Evolutionary conservation across 2,888 invertebrate genomes (phyloP), one percentile per base, ranked within the genome.

Genomic region (Euproctis similis): DNA sequence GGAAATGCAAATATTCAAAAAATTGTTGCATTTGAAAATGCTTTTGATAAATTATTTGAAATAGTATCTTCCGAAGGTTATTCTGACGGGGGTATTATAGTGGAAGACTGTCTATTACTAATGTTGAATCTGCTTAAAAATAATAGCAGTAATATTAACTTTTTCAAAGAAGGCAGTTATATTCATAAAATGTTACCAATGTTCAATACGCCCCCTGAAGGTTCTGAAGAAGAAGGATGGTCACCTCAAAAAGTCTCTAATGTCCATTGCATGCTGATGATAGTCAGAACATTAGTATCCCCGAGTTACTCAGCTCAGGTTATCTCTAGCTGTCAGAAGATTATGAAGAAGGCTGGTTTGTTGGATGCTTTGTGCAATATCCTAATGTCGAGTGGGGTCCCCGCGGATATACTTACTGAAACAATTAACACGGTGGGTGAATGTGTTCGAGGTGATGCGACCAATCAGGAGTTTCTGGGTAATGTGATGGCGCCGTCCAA

Each of bases 11-110:
- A 97, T 69, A 96, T 98, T 54, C 98, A 98, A 71, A 99, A 98
- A 81, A 98, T 99, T 55, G 97, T 99, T 0, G 98, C 98, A 0
- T 99, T 98, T 70, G 98, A 99, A 72, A 98, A 98, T 77, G 97
- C 97, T 0, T 99, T 99, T 64, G 98, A 98, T 71, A 88, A 94
- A 45, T 85, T 99, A 13, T 93, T 98, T 50, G 96, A 96, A 66
- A 96, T 99, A 6, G 93, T 99, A 7, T 87, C 87, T 2, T 92
- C 93, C 33, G 98, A 98, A 74, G 97, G 97, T 2, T 93, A 91
- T 51, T 92, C 95, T 1, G 96, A 97, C 66, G 98, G 97, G 24
- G 97, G 97, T 38, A 97, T 99, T 30, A 96, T 99, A 0, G 98
- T 98, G 0, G 98, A 99, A 85, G 99, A 99, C 75, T 98, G 98